A percentile compares a stretch with the other conserved stretches of the same genome.
Conservation (phyloP, 2,888 invertebrate species). For the Protodeltote pygarga region DNA sequence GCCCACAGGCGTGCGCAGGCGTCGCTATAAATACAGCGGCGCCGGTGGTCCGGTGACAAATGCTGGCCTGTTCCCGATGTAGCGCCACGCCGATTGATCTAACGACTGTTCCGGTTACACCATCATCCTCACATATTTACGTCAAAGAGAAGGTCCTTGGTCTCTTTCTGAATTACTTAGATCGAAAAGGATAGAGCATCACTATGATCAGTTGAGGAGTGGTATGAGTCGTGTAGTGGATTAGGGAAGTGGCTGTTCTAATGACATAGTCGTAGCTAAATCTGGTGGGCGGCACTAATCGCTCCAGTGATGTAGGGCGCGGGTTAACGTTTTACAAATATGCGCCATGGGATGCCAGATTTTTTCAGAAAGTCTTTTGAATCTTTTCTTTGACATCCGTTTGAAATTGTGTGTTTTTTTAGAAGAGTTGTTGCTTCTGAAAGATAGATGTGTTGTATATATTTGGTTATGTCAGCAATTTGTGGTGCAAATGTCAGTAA, state of each 20-base stretch:
- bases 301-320: slow-evolving; percentile 61
- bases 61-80: slow-evolving; percentile 76
- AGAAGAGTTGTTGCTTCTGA: slow-evolving; percentile 31
- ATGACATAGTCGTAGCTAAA: slow-evolving; percentile 74
- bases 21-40: slow-evolving; percentile 84
- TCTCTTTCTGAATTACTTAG: slow-evolving; percentile 44
- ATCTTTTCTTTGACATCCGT: slow-evolving; percentile 59
- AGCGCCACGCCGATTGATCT: slow-evolving; percentile 82
- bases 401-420: slow-evolving; percentile 48
- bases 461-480: slow-evolving; percentile 27
- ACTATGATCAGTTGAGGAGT: slow-evolving; percentile 23
- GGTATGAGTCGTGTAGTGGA: slow-evolving; percentile 50
- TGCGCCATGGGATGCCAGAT: slow-evolving; percentile 56
- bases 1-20: slow-evolving; percentile 78
- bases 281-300: slow-evolving; percentile 78
- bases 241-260: slow-evolving; percentile 74
- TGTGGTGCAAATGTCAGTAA: slow-evolving; percentile 13
- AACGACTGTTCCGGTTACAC: slow-evolving; percentile 69
- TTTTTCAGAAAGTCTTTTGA: slow-evolving; percentile 46
- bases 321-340: slow-evolving; percentile 63
- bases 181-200: slow-evolving; percentile 34
- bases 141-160: slow-evolving; percentile 47
- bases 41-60: slow-evolving; percentile 86
- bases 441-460: slow-evolving; percentile 14
- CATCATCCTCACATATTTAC: slow-evolving; percentile 53